These are phyloP conservation scores for Hypocryptadius cinnamomeus DNA, from an alignment of 2,113 vertebrate genomes.

Conservation along the genomic window DNA sequence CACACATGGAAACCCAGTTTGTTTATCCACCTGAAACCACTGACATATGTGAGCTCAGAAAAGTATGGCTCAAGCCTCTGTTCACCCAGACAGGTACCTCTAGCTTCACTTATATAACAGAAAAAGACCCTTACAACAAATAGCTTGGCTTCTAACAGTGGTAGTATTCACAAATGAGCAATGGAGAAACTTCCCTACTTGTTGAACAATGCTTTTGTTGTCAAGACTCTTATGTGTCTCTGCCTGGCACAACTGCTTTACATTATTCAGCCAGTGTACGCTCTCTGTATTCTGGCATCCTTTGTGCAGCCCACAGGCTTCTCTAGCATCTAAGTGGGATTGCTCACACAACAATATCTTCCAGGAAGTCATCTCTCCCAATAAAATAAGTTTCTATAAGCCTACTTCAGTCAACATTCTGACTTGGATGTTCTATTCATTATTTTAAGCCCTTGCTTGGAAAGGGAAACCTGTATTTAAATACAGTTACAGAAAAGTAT, in stretches of 20 bases:
- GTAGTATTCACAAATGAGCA: background rate
- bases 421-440: background rate
- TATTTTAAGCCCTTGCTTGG: background rate
- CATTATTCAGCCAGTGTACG: background rate
- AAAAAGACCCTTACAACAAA: background rate
- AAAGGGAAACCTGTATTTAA: background rate
- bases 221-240: constrained; percentile 18
- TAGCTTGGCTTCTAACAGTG: background rate
- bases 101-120: background rate
- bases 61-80: background rate
- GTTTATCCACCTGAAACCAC: background rate
- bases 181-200: background rate
- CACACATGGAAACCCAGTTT: background rate
- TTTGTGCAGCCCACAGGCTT: background rate
- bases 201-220: constrained; percentile 61
- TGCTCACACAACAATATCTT: background rate
- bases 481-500: background rate
- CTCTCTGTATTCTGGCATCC: background rate
- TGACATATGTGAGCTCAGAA: background rate
- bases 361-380: background rate
- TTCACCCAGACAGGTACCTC: constrained; percentile 6
- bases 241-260: constrained; percentile 62
- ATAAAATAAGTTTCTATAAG: background rate
- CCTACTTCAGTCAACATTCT: background rate
- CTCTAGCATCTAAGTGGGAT: background rate